phyloP scores from a whole-genome alignment of 1,140 invertebrate species.

The Pygmarrhopalites habei region DNA sequence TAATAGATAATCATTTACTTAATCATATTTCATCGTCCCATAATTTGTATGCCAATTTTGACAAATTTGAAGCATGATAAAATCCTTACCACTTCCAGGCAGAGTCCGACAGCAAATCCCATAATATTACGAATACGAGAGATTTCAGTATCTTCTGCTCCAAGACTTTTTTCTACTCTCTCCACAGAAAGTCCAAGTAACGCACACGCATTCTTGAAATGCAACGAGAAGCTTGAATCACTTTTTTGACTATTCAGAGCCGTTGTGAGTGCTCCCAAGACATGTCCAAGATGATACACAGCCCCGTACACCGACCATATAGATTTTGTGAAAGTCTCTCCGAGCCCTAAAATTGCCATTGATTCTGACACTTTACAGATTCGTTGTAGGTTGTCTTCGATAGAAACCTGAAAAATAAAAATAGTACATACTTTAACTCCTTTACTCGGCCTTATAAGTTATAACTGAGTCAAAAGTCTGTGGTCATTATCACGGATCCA shows the following conservation, averaged over 20 bases:
- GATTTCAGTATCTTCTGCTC: slow-evolving; percentile 30
- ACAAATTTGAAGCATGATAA: too few species aligned
- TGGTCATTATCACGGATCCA: too few species aligned
- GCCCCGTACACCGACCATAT: slow-evolving; percentile 82
- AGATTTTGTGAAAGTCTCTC: slow-evolving; percentile 67
- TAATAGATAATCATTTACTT: too few species aligned
- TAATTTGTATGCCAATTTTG: too few species aligned
- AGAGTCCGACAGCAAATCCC: slow-evolving; percentile 32
- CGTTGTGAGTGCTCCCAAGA: slow-evolving; percentile 45
- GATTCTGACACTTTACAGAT: slow-evolving; percentile 50
- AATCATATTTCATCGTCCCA: too few species aligned
- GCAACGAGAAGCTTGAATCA: not conserved
- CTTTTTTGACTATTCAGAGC: slow-evolving; percentile 12
- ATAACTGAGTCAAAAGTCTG: too few species aligned
- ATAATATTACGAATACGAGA: slow-evolving; percentile 30
- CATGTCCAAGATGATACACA: slow-evolving; percentile 83
- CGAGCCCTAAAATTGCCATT: slow-evolving; percentile 63
- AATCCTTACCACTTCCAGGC: slow-evolving; percentile 29
- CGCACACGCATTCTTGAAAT: slow-evolving; percentile 35
- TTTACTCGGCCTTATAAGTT: too few species aligned
- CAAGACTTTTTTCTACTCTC: slow-evolving; percentile 29
- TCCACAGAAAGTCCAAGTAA: slow-evolving; percentile 30
- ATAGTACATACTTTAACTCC: too few species aligned
- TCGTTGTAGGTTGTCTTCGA: slow-evolving; percentile 23
- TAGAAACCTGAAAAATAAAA: too few species aligned